Base-by-base conservation (phyloP, 2,113 vertebrate species). In the Ceyx cyanopectus region DNA sequence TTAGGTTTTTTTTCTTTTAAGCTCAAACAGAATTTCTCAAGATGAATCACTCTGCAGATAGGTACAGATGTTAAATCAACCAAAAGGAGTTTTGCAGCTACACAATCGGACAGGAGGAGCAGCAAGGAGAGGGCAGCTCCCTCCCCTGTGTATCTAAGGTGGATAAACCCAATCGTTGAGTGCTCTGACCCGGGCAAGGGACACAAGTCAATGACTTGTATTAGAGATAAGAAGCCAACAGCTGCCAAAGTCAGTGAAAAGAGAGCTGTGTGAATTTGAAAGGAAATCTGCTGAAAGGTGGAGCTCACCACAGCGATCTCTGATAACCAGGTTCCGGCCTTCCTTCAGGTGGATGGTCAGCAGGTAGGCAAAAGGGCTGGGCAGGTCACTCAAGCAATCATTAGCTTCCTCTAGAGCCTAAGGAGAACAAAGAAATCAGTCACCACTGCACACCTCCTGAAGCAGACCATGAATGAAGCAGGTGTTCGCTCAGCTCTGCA, bases 331-430 rank as follows among this genome's bases (percentile, higher is more conserved):
- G 91, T 99, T 99, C 66, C 96, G 96, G 43, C 99, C 99, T 81
- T 98, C 98, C 95, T 98, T 99, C 61, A 99, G 96, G 91, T 98
- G 98, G 87, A 99, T 98, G 88, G 96, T 98, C 78, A 99, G 97
- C 54, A 99, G 98, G 94, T 99, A 99, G 9, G 98, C 98, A 30
- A 98, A 97, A 48, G 96, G 88, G 77, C 92, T 97, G 50, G 97
- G 94, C 79, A 98, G 92, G 65, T 93, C 91, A 37, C 96, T 96
- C 90, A 97, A 21, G 15, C 95, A 87, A 30, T 98, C 97, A 0
- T 78, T 90, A 10, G 92, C 93, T 95, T 98, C 97, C 87, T 96
- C 93, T 9, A 90, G 83, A 48, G 69, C 74, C 98, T 98, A 9
- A 53, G 50, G 57, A 85, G 85, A 87, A 90, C 48, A 90, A 93